Evolutionary conservation across 2,113 vertebrate genomes (phyloP).

Genomic region (Gavialis gangeticus): DNA sequence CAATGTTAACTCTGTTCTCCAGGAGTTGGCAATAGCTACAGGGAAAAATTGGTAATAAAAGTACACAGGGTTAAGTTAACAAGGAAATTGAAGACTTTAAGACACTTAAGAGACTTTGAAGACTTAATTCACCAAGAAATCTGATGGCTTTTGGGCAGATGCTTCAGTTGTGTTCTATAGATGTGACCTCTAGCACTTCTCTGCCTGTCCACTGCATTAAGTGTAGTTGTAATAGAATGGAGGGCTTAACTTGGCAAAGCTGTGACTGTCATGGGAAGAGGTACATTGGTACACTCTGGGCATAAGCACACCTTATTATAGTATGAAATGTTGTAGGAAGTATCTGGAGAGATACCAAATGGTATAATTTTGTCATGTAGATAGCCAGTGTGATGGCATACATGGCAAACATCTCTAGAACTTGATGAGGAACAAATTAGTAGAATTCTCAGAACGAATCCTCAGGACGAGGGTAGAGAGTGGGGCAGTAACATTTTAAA

Average conservation of each 20-base stretch:
- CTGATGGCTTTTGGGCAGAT: background rate
- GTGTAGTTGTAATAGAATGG: constrained; percentile 34
- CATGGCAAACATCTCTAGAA: background rate
- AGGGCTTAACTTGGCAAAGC: constrained; percentile 48
- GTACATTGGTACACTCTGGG: constrained; percentile 46
- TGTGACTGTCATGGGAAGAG: constrained; percentile 12
- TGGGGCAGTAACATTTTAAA: background rate
- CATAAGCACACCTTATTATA: background rate
- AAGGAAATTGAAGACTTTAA: too few relatives aligned
- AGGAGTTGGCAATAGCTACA: background rate
- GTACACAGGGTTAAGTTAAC: too few relatives aligned
- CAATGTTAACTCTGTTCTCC: background rate
- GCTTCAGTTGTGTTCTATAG: constrained; percentile 48
- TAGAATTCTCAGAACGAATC: background rate
- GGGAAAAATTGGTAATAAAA: background rate
- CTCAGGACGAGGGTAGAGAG: background rate
- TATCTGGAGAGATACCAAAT: constrained; percentile 5
- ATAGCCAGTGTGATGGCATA: background rate
- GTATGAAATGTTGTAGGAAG: background rate
- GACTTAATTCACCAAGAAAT: constrained; percentile 17
- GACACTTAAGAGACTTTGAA: too few relatives aligned
- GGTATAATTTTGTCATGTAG: background rate
- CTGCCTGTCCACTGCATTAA: constrained; percentile 56
- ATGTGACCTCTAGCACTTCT: constrained; percentile 53
- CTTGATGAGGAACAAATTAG: background rate